Conservation (phyloP, 2,797 vertebrate species). For the Caiman crocodilus region DNA sequence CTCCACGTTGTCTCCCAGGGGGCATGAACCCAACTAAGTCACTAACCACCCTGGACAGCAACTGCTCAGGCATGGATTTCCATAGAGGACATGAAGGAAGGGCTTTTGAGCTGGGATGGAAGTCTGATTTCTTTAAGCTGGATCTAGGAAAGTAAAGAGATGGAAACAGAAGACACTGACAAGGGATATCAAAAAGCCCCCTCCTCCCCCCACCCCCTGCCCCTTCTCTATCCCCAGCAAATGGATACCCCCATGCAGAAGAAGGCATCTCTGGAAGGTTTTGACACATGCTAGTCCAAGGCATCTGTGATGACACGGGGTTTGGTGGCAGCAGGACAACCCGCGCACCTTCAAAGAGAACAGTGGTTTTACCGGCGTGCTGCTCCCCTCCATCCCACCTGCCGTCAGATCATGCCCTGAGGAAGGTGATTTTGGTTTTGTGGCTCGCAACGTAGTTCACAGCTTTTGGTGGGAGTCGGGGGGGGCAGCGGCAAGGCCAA, state of each 20-base stretch:
- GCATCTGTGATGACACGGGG: not conserved
- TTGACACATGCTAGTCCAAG: not conserved
- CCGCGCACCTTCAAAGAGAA: not conserved
- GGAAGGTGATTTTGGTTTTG: not conserved
- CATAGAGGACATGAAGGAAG: no score
- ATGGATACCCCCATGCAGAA: not conserved
- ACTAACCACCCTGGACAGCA: not conserved
- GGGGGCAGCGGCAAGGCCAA: not conserved
- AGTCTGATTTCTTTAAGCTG: not conserved
- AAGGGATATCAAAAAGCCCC: not conserved
- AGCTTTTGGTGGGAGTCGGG: not conserved
- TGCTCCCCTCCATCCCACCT: not conserved
- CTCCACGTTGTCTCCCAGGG: not conserved
- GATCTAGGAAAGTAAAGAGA: not conserved
- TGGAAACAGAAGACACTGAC: not conserved
- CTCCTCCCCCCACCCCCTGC: not conserved
- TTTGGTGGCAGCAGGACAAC: not conserved
- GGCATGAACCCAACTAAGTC: not conserved
- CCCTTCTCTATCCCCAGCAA: not conserved
- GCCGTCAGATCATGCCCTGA: slow-evolving; percentile 4
- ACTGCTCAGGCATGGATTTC: not conserved
- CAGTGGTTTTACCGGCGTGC: not conserved
- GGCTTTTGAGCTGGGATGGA: not conserved
- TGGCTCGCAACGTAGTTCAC: not conserved
- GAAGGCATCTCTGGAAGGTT: not conserved